Base-by-base conservation (phyloP, 2,797 vertebrate species). In the Diceros bicornis region DNA sequence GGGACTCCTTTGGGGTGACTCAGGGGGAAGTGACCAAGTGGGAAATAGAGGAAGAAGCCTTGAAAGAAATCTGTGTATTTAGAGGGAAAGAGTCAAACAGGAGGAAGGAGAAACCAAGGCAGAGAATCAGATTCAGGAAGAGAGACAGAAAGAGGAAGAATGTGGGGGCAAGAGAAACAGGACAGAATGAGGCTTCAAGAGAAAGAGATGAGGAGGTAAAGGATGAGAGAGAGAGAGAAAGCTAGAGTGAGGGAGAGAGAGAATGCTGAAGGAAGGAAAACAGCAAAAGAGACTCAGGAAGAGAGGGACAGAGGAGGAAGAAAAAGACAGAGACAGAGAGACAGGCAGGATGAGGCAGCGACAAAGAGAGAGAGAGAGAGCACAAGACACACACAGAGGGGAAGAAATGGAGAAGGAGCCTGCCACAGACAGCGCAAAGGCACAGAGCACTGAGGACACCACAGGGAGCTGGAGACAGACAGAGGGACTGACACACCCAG, bases 401-500 rank as follows among this genome's bases (percentile, higher is more conserved):
- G 87, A 75, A 50, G 93, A 62, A 85, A 66, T 37, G 85, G 72
- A 95, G 91, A 84, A 84, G 96, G 72, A 89, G 82, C 82, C 68
- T 86, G 85, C 68, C 72, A 47, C 74, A 83, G 95, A 78, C 95
- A 44, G 96, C 91, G 86, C 91, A 85, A 16, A 88, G 79, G 78
- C 92, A 61, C 57, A 85, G 93, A 87, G 66, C 77, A 89, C 81
- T 50, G 81, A 59, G 79, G 59, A 83, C 87, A 69, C 68, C 84
- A 18, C 79, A 37, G 93, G 72, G 66, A 83, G 86, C 89, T 44
- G 71, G 92, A 97, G 96, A 37, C 72, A 78, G 84, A 64, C 94
- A 86, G 91, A 90, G 94, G 89, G 88, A 71, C 1, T 7, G 94
- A 94, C 94, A 97, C 95, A 93, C 96, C 95, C 97, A 95, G 90